Evolutionary conservation across 2,888 invertebrate genomes (phyloP), one percentile per base, ranked within the genome.

Genomic region (Drosophila algonquin): DNA sequence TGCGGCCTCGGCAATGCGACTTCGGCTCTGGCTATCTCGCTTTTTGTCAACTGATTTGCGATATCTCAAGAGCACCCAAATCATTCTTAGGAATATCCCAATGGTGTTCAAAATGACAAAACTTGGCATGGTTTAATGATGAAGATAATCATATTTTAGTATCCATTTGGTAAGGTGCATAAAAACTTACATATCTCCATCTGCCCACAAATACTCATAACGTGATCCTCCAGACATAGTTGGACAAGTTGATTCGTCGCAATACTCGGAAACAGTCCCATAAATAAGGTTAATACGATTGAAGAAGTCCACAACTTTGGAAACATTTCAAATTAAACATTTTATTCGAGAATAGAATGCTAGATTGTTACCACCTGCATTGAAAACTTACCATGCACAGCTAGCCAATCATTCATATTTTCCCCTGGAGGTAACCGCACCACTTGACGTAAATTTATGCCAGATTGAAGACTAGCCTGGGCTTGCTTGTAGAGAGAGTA

Each of bases 251-350:
- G 95, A 94, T 75, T 95, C 95, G 46, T 96, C 96, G 90, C 98
- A 98, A 90, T 95, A 96, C 89, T 97, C 97, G 8, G 95, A 95
- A 40, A 97, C 95, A 0, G 97, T 97, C 9, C 98, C 98, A 92
- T 98, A 98, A 80, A 98, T 96, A 52, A 98, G 93, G 93, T 98
- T 98, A 80, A 98, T 97, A 87, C 98, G 94, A 92, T 98, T 98
- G 93, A 98, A 98, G 91, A 98, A 98, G 90, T 98, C 98, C 40
- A 98, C 98, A 81, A 98, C 97, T 97, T 40, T 7, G 40, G 1
- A 46, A 10, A 40, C 12, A 53, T 32, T 52, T 7, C 9, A 27
- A 32, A 52, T 50, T 24, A 45, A 4, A 12, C 12, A 32, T 18
- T 21, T 1, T 30, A 8, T 8, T 30, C 30, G 0, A 1, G 7